Percentiles rank a stretch among this genome's conserved stretches.
Evolutionary conservation across 2,113 vertebrate species (phyloP).

Genomic region (Bolborhynchus lineola): DNA sequence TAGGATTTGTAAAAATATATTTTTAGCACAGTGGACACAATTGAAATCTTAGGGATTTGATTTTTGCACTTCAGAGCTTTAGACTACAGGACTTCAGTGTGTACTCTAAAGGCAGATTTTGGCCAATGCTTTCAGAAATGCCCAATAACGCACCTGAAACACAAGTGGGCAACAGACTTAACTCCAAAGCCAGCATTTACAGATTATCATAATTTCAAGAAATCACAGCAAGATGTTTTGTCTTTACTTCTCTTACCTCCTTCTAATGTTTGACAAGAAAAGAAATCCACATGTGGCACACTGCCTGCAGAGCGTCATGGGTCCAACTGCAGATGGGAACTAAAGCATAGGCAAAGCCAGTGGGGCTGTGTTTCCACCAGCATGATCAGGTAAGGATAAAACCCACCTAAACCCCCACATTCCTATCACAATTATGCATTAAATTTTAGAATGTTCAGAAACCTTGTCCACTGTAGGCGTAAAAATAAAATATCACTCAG

Average conservation of each 20-base stretch:
- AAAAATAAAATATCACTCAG: background rate
- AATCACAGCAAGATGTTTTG: background rate
- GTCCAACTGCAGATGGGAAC: background rate
- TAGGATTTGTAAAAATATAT: background rate
- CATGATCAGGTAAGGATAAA: background rate
- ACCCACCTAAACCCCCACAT: background rate
- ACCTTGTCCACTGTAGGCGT: rapidly evolving
- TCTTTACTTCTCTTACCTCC: background rate
- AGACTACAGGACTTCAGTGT: rapidly evolving
- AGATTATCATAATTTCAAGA: background rate
- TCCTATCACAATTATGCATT: background rate
- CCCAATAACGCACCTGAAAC: background rate
- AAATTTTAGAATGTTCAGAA: background rate
- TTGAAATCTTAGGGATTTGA: background rate
- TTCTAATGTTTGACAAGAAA: background rate
- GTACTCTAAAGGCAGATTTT: background rate
- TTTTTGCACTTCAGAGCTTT: background rate
- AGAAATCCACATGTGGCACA: rapidly evolving
- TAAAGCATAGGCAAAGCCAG: background rate
- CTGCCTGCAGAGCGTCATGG: rapidly evolving
- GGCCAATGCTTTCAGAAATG: background rate
- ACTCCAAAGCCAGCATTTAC: background rate
- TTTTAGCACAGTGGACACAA: background rate
- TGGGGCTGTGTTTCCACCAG: background rate
- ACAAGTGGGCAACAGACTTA: background rate